Evolutionary conservation across 2,797 vertebrate genomes (phyloP).

Genomic region (Coregonus ussuriensis): DNA sequence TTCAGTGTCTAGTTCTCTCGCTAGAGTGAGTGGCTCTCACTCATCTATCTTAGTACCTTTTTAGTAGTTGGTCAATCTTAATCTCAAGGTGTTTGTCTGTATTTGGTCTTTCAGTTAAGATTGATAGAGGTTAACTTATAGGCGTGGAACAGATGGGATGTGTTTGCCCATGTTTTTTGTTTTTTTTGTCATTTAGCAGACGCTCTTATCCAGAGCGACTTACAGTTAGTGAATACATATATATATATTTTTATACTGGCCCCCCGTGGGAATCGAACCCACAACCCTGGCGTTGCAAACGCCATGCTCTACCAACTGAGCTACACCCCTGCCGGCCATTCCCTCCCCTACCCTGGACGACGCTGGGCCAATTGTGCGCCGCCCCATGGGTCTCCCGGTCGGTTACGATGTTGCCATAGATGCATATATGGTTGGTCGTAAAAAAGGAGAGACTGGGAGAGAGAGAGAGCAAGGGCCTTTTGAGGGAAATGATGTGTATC

Average conservation of each 20-base stretch:
- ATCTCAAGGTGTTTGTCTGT: neutral
- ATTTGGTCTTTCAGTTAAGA: neutral
- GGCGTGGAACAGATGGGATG: constrained; percentile 16
- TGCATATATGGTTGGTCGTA: constrained; percentile 19
- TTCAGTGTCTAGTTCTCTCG: neutral
- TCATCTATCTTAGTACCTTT: neutral
- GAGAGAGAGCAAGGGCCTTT: constrained; percentile 32
- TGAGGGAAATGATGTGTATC: constrained; percentile 61
- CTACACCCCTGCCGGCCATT: too few relatives aligned
- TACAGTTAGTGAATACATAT: too few relatives aligned
- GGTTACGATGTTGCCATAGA: neutral
- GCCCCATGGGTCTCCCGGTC: too few relatives aligned
- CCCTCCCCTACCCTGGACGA: too few relatives aligned
- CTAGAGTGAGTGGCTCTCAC: neutral
- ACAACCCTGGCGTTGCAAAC: too few relatives aligned
- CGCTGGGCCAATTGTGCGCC: too few relatives aligned
- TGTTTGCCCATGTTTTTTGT: neutral
- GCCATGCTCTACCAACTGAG: too few relatives aligned
- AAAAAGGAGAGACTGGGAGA: constrained; percentile 12
- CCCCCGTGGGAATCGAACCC: too few relatives aligned
- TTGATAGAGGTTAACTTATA: neutral
- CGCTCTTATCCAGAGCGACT: too few relatives aligned
- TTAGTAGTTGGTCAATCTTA: neutral
- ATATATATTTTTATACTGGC: too few relatives aligned
- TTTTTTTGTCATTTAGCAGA: too few relatives aligned